phyloP scores from a whole-genome alignment of 1,140 invertebrate species.

The Papilio helenus region DNA sequence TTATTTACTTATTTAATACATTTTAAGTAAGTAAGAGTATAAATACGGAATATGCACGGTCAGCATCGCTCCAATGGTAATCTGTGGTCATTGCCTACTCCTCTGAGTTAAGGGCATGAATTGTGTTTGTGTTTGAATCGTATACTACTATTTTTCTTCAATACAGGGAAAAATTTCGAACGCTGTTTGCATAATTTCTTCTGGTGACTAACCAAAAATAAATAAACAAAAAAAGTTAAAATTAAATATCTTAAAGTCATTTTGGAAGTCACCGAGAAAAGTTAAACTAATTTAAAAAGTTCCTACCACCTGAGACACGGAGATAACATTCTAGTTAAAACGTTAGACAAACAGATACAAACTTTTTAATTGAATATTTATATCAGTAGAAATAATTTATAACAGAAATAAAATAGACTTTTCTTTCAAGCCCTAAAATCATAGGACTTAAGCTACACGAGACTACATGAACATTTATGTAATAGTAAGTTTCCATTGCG shows the following conservation, averaged over 20 bases:
- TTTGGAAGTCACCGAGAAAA: slow-evolving; percentile 1
- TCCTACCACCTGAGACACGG: background rate
- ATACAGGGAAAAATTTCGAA: background rate
- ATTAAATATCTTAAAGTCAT: background rate
- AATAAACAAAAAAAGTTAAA: background rate
- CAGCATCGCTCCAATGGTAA: no score
- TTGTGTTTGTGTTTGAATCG: no score
- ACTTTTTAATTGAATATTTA: slow-evolving; percentile 8
- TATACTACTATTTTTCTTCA: background rate
- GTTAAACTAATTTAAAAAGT: slow-evolving; percentile 15
- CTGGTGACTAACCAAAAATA: background rate
- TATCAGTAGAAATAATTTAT: background rate
- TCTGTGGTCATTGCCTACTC: no score
- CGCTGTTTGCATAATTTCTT: background rate
- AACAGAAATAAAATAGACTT: no score
- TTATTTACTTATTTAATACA: no score
- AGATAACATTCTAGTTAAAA: slow-evolving; percentile 15
- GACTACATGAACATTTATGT: no score
- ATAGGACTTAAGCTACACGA: no score
- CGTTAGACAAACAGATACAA: background rate
- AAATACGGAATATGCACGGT: no score
- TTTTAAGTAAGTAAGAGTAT: no score
- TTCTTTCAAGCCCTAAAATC: no score
- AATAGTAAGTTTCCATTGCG: no score
- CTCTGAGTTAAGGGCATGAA: no score